Base-by-base conservation (phyloP, 2,797 vertebrate species). In the Urosaurus nigricauda region DNA sequence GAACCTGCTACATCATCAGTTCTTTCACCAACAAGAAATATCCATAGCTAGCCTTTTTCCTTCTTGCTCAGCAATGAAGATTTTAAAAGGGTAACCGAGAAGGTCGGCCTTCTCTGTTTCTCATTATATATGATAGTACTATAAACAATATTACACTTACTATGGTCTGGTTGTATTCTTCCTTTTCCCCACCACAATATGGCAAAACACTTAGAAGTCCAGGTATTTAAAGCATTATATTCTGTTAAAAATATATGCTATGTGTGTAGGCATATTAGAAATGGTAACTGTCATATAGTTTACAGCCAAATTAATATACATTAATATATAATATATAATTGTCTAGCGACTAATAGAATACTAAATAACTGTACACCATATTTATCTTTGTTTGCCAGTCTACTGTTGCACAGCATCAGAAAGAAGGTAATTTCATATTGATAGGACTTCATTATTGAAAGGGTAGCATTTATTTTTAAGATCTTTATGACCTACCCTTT, bases 221-320 rank as follows among this genome's bases (percentile, higher is more conserved):
- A 82, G 87, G 73, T 78, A 89, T 26, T 91, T 43, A 53, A 89
- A 75, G 21, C 71, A 8, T 0, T 81, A 79, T 65, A 83, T 90
- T 75, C n/a, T 73, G n/a, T 47, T 85, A 6, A 91, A 77, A 91
- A 70, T 1, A 88, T 63, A 21, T 87, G 70, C 32, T n/a, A 79
- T 78, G 80, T 71, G 75, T 71, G 73, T 47, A 58, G 16, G 32
- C 53, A 70, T 1, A 58, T 90, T 80, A 12, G 74, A 89, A 91
- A 56, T 80, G 73, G 88, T 74, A 92, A 90, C 63, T 84, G 70
- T 56, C 91, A 89, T 75, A 87, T 89, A 78, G 88, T 92, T 78
- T 84, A 83, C 83, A 88, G 86, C 74, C 88, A 92, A 90, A 43
- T 37, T 16, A 5, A 87, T 73, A 82, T n/a, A 74, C 40, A 74